Percentiles rank a stretch among this genome's conserved stretches.
phyloP scores from a whole-genome alignment of 2,797 vertebrate genomes.

The Rhabdophis nuchalis region DNA sequence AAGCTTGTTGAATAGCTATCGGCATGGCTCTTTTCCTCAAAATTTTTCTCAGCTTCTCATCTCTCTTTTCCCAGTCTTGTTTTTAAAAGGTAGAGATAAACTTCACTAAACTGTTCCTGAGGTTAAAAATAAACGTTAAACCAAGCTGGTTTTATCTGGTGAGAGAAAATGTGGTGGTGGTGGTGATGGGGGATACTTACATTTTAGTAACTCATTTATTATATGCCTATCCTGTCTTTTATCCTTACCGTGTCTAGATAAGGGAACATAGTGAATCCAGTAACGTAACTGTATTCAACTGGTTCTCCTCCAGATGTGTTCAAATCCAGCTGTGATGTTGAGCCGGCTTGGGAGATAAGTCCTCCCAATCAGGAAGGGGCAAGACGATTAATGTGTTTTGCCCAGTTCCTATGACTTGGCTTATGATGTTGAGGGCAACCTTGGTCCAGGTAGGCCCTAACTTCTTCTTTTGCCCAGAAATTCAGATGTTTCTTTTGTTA shows the following conservation, averaged over 20 bases:
- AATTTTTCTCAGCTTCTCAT: not conserved
- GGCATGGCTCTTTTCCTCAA: not conserved
- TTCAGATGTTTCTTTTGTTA: not conserved
- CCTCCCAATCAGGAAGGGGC: not conserved
- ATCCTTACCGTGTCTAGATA: not conserved
- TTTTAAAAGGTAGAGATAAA: not conserved
- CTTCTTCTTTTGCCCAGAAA: not conserved
- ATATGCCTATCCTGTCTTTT: not conserved
- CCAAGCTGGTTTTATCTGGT: not conserved
- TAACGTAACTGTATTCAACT: not conserved
- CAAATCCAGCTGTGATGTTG: not conserved
- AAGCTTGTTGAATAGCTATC: not conserved
- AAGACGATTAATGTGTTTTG: not conserved
- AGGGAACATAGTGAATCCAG: not conserved
- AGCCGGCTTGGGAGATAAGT: not conserved
- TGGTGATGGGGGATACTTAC: not conserved
- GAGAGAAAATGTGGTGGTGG: not conserved
- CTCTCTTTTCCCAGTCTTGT: not conserved
- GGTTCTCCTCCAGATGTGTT: not conserved
- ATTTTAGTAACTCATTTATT: not conserved
- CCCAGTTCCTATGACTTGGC: not conserved
- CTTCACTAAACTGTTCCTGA: not conserved
- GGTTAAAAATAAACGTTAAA: not conserved
- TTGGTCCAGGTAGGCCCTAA: not conserved
- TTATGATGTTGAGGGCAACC: not conserved